Evolutionary conservation across 2,888 invertebrate species (phyloP), one percentile per base, ranked within the genome.

Genomic region (Hydroisotoma schaefferi): DNA sequence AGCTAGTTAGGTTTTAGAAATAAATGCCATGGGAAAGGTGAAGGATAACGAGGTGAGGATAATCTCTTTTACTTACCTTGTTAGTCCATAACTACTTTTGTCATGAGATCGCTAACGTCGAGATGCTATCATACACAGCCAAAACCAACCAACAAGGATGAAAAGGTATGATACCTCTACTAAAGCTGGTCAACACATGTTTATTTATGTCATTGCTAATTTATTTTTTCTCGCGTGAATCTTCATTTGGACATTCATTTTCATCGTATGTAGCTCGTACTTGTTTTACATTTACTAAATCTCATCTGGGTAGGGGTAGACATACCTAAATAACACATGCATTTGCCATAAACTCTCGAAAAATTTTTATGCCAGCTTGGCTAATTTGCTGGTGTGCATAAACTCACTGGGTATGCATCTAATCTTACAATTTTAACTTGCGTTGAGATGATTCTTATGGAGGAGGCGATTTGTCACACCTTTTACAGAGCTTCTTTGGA

Each of bases 131-230:
- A 40, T 20, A 40, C n/a, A 40, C 5, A 15, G n/a, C 20, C 40
- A 5, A 18, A 15, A 5, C 20, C 40, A 40, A 5, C 20, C 40
- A 5, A 5, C 40, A 40, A 40, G 8, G 20, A 4, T 20, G 40
- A 4, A 40, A 4, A 20, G 33, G 15, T 10, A 15, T 40, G 40
- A 40, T 10, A 15, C 40, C 40, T 40, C 20, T 15, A 40, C 40
- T 10, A 18, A 4, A 4, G 40, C 15, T 3, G 46, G 15, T 46
- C 20, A 46, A 22, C 23, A 22, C 23, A 22, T 25, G 18, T 48
- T 48, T 48, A 48, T 48, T 48, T 28, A 48, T 52, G 52, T 52
- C 52, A 52, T 20, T 52, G 52, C 37, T 52, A 52, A 52, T 52
- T 52, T 23, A 52, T 37, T 52, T 37, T 22, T 23, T 52, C 23